These are phyloP conservation scores for Sorex maritimensis DNA, from an alignment of 2,797 vertebrate species.

Conservation along the genomic window DNA sequence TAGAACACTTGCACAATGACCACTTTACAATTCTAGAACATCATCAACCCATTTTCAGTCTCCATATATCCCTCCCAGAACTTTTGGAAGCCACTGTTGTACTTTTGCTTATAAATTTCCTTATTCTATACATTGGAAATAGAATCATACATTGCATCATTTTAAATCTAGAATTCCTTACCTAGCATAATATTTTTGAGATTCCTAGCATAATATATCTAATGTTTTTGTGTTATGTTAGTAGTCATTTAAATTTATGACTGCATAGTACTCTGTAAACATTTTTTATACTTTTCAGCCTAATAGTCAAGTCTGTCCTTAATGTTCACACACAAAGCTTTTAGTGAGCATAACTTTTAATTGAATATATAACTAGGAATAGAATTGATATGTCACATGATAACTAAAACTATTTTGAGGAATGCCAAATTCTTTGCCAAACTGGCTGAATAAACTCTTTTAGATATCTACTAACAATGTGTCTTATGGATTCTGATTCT, in stretches of 20 bases:
- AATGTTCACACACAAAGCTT: neutral
- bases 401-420: conserved; percentile 16
- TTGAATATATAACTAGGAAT: neutral
- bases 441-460: neutral
- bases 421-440: conserved; percentile 40
- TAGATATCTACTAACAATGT: neutral
- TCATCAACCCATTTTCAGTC: neutral
- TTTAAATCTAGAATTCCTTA: conserved; percentile 19
- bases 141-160: neutral
- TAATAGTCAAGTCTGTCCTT: conserved; percentile 37
- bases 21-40: neutral
- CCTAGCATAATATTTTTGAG: neutral
- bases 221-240: neutral
- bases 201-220: neutral
- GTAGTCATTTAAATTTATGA: neutral
- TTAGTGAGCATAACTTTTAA: neutral
- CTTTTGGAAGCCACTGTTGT: neutral
- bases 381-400: neutral
- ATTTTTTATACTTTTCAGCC: neutral
- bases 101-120: neutral
- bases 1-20: neutral
- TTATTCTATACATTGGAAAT: neutral
- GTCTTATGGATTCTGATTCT: neutral
- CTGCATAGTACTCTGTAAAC: neutral
- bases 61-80: neutral